These are phyloP conservation scores for Pseudomyrmex pallidus DNA, from an alignment of 1,140 invertebrate species.

Conservation along the genomic window DNA sequence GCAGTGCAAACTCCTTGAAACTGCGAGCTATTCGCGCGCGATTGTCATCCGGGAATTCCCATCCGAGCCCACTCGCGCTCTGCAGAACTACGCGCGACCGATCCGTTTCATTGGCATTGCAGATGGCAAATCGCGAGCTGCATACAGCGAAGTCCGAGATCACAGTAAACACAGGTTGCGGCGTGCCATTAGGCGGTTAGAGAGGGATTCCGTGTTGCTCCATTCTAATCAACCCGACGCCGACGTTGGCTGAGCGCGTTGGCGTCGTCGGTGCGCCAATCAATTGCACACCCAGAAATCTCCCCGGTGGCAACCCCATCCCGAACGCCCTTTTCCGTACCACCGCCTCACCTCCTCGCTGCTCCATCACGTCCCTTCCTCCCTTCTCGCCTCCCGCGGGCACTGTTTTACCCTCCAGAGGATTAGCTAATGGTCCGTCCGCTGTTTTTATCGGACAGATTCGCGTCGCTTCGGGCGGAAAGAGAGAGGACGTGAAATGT, in stretches of 20 bases:
- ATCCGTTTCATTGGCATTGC: constrained; percentile 82
- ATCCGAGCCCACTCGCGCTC: neutral
- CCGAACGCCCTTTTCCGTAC: constrained; percentile 61
- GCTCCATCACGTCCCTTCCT: constrained; percentile 50
- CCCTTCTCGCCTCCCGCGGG: constrained; percentile 64
- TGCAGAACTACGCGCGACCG: neutral
- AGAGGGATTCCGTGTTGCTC: constrained; percentile 85
- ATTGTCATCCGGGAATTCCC: constrained; percentile 40
- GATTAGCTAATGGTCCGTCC: constrained; percentile 84
- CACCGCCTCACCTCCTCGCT: constrained; percentile 34
- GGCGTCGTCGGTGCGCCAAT: constrained; percentile 80
- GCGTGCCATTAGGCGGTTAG: constrained; percentile 84
- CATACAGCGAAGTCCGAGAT: constrained; percentile 83
- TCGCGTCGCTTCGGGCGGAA: constrained; percentile 76
- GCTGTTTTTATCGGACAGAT: constrained; percentile 83
- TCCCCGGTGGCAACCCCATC: constrained; percentile 64
- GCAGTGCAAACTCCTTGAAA: constrained; percentile 45
- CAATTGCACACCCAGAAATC: constrained; percentile 82
- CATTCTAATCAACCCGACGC: constrained; percentile 84
- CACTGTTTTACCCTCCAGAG: constrained; percentile 78
- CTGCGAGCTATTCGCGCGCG: constrained; percentile 6
- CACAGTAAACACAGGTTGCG: constrained; percentile 84
- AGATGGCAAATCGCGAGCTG: constrained; percentile 81
- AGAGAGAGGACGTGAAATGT: constrained; percentile 50
- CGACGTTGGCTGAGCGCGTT: constrained; percentile 66